Evolutionary conservation across 1,140 invertebrate species (phyloP).

Genomic region (Lerema accius): DNA sequence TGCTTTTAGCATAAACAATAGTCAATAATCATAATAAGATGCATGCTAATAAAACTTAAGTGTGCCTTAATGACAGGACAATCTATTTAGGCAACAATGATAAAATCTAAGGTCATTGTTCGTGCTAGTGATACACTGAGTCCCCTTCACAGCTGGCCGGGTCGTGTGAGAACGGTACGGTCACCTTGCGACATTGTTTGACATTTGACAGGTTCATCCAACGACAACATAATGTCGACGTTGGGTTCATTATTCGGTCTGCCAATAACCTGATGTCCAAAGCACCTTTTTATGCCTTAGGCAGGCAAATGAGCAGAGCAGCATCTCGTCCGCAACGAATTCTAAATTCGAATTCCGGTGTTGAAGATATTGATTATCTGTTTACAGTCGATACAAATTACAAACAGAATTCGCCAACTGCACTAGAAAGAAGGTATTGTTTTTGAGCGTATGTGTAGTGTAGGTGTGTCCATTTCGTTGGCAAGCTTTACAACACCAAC

Average conservation of each 20-base stretch:
- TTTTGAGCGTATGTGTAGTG: too few species aligned
- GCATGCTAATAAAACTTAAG: background rate
- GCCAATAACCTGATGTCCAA: background rate
- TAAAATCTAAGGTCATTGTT: slow-evolving; percentile 32
- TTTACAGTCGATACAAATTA: too few species aligned
- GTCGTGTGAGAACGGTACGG: slow-evolving; percentile 19
- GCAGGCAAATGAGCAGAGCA: too few species aligned
- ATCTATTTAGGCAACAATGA: slow-evolving; percentile 20
- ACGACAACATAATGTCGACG: too few species aligned
- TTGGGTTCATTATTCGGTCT: background rate
- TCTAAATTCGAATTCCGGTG: too few species aligned
- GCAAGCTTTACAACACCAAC: too few species aligned
- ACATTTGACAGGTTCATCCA: background rate
- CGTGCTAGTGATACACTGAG: slow-evolving; percentile 14
- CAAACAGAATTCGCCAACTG: too few species aligned
- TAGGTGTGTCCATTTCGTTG: too few species aligned
- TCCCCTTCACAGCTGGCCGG: slow-evolving; percentile 30
- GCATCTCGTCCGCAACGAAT: too few species aligned
- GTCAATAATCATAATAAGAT: background rate
- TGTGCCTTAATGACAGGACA: background rate
- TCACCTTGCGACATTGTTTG: background rate
- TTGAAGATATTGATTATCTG: too few species aligned
- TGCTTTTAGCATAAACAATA: too few species aligned
- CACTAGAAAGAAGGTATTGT: too few species aligned
- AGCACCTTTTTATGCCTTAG: background rate